Evolutionary conservation across 2,888 invertebrate genomes (phyloP).

Genomic region (Bellardia bayeri): DNA sequence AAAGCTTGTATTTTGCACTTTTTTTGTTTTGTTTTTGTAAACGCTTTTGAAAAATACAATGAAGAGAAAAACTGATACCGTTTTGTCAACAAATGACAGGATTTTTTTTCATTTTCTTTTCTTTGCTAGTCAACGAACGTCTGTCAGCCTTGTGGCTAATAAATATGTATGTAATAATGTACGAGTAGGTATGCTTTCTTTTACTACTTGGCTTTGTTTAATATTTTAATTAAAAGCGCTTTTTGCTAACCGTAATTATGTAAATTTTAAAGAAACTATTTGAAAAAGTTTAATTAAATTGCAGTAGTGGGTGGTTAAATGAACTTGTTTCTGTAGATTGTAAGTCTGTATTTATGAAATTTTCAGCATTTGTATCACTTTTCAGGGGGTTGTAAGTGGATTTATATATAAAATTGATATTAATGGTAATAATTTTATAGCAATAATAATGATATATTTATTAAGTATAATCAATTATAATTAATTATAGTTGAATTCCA

Average conservation of each 20-base stretch:
- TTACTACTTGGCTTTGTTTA: constrained; percentile 30
- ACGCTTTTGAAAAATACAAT: constrained; percentile 10
- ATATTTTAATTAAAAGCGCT: constrained; percentile 44
- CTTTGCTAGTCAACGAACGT: neutral
- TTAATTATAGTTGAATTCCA: too few relatives aligned
- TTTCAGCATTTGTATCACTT: neutral
- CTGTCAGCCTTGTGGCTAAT: constrained; percentile 20
- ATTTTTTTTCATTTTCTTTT: constrained; percentile 10
- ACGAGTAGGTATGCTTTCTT: neutral
- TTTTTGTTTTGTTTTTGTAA: neutral
- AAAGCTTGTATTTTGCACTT: constrained; percentile 27
- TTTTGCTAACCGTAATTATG: constrained; percentile 41
- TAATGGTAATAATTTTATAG: too few relatives aligned
- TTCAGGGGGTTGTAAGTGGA: neutral
- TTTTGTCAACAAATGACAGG: constrained; percentile 67
- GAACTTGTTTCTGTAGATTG: neutral
- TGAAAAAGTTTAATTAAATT: neutral
- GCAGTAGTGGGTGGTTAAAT: constrained; percentile 1
- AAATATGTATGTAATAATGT: neutral
- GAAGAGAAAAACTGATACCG: constrained; percentile 64
- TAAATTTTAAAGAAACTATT: constrained; percentile 10
- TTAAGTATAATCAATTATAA: too few relatives aligned
- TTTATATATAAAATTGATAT: too few relatives aligned
- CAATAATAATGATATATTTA: too few relatives aligned
- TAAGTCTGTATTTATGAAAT: neutral